These are phyloP conservation scores for Oriolus oriolus DNA, from an alignment of 2,113 vertebrate species.

Conservation along the genomic window DNA sequence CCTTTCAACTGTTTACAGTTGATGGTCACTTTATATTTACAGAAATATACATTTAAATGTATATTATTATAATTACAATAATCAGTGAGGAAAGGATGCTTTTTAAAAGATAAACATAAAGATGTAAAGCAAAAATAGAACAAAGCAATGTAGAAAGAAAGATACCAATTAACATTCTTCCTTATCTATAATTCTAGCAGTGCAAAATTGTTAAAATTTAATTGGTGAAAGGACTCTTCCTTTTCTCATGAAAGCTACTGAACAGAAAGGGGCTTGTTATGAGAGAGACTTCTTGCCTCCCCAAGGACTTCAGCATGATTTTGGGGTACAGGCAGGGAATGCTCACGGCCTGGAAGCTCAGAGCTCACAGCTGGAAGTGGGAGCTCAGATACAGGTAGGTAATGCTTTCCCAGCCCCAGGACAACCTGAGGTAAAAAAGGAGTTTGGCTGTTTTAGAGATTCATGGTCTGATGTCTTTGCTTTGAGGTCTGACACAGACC, in stretches of 20 bases:
- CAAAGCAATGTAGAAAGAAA: neutral
- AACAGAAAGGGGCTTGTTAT: neutral
- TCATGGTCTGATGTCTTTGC: neutral
- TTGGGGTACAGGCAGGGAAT: neutral
- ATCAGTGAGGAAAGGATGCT: neutral
- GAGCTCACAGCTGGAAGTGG: neutral
- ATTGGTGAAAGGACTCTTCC: neutral
- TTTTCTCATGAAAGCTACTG: neutral
- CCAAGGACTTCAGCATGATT: neutral
- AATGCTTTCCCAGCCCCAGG: neutral
- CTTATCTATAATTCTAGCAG: neutral
- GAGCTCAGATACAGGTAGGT: neutral
- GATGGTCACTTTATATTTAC: neutral
- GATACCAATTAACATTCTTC: neutral
- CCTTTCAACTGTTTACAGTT: neutral
- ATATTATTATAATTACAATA: neutral
- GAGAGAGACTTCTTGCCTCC: rapidly evolving
- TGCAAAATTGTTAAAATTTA: neutral
- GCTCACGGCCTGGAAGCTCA: neutral
- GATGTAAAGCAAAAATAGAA: neutral
- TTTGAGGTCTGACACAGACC: neutral
- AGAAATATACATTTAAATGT: neutral
- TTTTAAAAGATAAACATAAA: neutral
- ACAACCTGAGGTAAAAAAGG: neutral
- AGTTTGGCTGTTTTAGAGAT: neutral